A percentile compares a stretch with the other conserved stretches of the same genome.
Evolutionary conservation across 2,797 vertebrate species (phyloP).

Genomic region (Graptemys geographica): DNA sequence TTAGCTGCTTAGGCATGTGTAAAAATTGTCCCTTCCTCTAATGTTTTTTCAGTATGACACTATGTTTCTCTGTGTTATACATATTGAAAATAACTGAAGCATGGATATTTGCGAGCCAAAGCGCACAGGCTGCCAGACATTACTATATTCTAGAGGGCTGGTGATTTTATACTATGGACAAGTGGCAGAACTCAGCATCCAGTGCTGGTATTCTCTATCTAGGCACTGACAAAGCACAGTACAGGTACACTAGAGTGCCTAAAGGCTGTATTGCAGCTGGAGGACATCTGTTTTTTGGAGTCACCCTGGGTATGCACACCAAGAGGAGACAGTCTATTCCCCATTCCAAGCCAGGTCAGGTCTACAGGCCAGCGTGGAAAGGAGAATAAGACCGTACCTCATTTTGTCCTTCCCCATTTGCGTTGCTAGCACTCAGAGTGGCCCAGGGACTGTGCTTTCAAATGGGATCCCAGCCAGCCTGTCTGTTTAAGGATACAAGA

Average conservation of each 20-base stretch:
- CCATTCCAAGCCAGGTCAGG: neutral
- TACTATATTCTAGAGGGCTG: neutral
- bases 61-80: neutral
- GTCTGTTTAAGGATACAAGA: neutral
- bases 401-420: neutral
- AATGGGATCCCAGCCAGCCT: neutral
- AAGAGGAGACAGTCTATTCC: neutral
- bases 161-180: neutral
- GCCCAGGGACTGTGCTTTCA: neutral
- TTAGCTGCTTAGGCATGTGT: neutral
- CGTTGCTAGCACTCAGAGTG: neutral
- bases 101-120: neutral
- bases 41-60: neutral
- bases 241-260: neutral
- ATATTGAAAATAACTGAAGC: neutral
- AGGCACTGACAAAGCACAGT: neutral
- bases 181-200: neutral
- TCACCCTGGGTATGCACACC: neutral
- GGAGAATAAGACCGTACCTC: neutral
- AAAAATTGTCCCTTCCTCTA: neutral
- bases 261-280: no score
- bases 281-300: neutral
- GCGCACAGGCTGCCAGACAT: neutral
- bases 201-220: neutral
- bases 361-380: neutral